Base-by-base conservation (phyloP, 1,140 invertebrate genomes). In the Caenorhabditis briggsae region DNA sequence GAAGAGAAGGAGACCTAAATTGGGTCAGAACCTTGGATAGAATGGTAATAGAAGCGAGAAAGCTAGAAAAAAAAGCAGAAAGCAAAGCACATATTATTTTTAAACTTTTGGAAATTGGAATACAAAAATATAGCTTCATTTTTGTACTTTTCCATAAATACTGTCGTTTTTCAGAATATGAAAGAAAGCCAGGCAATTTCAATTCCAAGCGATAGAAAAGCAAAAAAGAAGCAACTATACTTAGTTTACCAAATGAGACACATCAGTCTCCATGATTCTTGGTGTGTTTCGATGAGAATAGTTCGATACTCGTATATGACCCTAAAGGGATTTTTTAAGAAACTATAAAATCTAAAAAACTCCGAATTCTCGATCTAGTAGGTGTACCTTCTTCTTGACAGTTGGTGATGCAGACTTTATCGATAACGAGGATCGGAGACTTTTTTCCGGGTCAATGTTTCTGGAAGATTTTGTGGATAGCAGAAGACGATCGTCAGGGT, bases 1-100 rank as follows among this genome's bases (percentile, higher is more conserved):
- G 84, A 78, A 14, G 84, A 86, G 33, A 86, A 86, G 14, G 86
- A 83, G 11, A 86, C 86, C 86, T 83, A 25, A 53, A 86, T 53
- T 41, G n/a, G 7, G 0, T 1, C 33, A 14, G 8, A 70, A 14
- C 3, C 33, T 2, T 20, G 11, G 5, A 12, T 59, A 12, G 41
- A 64, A 41, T 16, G 1, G n/a, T 23, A 59, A 41, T 11, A 5
- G 41, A 41, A 83, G 55, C 33, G 48, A 58, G n/a, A 18, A n/a
- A n/a, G 12, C 56, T 2, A 5, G 56, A n/a, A 58, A 58, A n/a
- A n/a, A 58, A 33, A 33, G 56, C 56, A n/a, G 12, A 58, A 0
- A 58, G 8, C 20, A 64, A 33, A 33, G 33, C 33, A 33, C 1
- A 33, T 33, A 33, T 33, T 33, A 33, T 33, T 33, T 33, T 33